Percentiles rank a stretch among this genome's conserved stretches.
Conservation (phyloP, 2,888 invertebrate genomes). For the Eristalis pertinax region DNA sequence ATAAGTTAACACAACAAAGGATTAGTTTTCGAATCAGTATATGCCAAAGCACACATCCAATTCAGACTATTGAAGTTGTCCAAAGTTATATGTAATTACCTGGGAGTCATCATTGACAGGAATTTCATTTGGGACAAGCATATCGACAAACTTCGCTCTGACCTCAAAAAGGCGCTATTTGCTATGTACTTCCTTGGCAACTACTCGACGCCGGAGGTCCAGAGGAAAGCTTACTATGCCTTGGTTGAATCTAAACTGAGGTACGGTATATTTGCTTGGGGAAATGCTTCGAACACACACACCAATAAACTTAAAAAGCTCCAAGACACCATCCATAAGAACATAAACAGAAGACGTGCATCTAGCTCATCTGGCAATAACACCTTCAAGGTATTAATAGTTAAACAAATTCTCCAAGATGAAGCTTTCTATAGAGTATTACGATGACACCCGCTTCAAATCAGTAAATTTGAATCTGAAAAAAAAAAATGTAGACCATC, state of each 20-base stretch:
- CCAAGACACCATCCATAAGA: no score
- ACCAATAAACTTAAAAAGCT: no score
- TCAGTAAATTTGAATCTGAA: no score
- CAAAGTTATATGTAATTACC: not conserved
- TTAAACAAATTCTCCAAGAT: no score
- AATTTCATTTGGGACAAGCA: not conserved
- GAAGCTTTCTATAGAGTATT: no score
- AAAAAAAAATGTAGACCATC: no score
- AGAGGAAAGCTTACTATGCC: not conserved
- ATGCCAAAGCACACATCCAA: no score
- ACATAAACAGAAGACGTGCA: no score
- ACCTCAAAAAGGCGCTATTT: not conserved
- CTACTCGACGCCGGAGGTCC: not conserved
- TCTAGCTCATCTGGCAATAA: no score
- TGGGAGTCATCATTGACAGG: not conserved
- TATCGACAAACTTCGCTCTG: not conserved
- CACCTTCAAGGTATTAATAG: no score
- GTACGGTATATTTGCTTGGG: not conserved
- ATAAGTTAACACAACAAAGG: not conserved
- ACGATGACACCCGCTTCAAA: no score
- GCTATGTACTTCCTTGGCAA: not conserved
- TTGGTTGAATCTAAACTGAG: constrained; percentile 1
- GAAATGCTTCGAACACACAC: not conserved
- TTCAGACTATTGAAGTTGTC: not conserved
- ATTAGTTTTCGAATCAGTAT: not conserved